Percentiles rank a stretch among this genome's conserved stretches.
phyloP scores from a whole-genome alignment of 2,113 vertebrate species.

The Gobius niger region DNA sequence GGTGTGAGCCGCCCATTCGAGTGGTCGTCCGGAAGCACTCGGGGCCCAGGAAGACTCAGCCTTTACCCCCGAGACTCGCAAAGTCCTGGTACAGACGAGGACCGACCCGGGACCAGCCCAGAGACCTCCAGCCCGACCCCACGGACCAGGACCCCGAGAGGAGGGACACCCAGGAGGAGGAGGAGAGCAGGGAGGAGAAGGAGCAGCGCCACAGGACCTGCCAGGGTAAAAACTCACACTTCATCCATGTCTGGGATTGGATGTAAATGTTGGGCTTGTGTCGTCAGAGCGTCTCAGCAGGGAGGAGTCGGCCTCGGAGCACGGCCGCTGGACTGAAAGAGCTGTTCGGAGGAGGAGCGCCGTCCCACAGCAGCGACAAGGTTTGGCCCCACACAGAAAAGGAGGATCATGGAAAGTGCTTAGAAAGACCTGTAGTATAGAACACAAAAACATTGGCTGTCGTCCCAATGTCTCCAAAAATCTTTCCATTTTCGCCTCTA shows the following conservation, averaged over 20 bases:
- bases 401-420: no score
- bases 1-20: conserved; percentile 40
- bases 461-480: no score
- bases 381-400: conserved; percentile 18
- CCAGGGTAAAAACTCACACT: conserved; percentile 44
- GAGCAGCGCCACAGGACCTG: conserved; percentile 50
- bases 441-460: no score
- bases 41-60: conserved; percentile 44
- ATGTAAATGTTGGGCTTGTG: no score
- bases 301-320: conserved; percentile 35
- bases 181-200: conserved; percentile 10
- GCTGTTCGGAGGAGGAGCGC: conserved; percentile 51
- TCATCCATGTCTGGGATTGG: no score
- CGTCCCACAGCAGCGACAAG: conserved; percentile 55
- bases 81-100: conserved; percentile 56
- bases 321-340: conserved; percentile 44
- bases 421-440: no score
- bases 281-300: conserved; percentile 57
- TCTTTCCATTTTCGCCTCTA: no score
- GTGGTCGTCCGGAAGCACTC: conserved; percentile 56
- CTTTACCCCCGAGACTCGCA: conserved; percentile 23
- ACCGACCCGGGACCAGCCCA: conserved; percentile 23
- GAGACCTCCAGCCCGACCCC: conserved; percentile 3
- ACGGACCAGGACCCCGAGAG: background rate
- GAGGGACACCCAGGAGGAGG: conserved; percentile 28